Evolutionary conservation across 2,888 invertebrate genomes (phyloP), one percentile per base, ranked within the genome.

Genomic region (Hirtodrosophila histrioides): DNA sequence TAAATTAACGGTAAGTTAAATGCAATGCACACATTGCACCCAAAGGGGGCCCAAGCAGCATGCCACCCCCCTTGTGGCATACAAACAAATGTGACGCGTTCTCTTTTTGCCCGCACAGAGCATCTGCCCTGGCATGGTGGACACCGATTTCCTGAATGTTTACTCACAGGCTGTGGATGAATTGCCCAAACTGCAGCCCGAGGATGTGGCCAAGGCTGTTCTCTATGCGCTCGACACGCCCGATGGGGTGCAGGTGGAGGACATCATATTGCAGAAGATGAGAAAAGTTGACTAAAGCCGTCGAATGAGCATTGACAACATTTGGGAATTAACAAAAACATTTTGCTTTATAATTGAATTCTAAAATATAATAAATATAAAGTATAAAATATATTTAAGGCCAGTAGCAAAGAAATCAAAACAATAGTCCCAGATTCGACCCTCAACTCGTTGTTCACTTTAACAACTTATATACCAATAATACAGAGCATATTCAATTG

Each of bases 161-260:
- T 92, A 91, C 71, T 89, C 75, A 7, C 86, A 86, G 35, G 80
- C 90, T 17, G 90, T 92, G 46, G 89, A 90, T 8, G 85, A 89
- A 17, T 83, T 92, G 69, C 92, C 93, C 39, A 88, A 91, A 51
- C 92, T 94, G 4, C 90, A 93, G 46, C 88, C 94, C 0, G 89
- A 91, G 40, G 95, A 95, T 84, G 92, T 95, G 5, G 94, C 94
- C 0, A 92, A 94, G 65, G 93, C 94, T 1, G 93, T 94, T 1
- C 64, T 93, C 9, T 95, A 94, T 82, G 93, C 93, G 0, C 89
- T 95, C 10, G 92, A 94, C 4, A 94, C 94, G 0, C 94, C 95
- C 3, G 92, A 94, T 0, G 92, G 93, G 74, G 94, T 94, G 10
- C 93, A 93, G 90, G 93, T 94, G 85, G 91, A 92, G 74, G 91